Evolutionary conservation across 2,888 invertebrate genomes (phyloP), one percentile per base, ranked within the genome.

Genomic region (Eristalinus aeneus): DNA sequence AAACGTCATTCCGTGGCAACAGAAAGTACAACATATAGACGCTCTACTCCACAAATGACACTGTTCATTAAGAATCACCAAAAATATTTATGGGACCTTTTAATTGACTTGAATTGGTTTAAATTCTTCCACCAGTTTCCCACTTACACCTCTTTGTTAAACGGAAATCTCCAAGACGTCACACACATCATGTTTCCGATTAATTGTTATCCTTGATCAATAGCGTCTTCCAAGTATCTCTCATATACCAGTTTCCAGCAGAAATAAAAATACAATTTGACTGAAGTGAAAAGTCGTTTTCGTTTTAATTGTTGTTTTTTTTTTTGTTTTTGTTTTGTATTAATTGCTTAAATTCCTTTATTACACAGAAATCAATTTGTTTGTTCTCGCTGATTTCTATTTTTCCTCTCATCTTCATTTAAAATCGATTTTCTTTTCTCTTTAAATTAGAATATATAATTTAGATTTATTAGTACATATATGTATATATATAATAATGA

Each of bases 401-500:
- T 78, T 81, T 80, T 39, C n/a, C n/a, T n/a, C 80, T 86, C 77
- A 77, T 73, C 69, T 76, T 65, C 53, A 58, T 69, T 77, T 84
- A 71, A 84, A 84, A 84, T 67, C 74, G 75, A 39, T 76, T 36
- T 54, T 68, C 61, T 22, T 73, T 60, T 36, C 68, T 31, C 69
- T 69, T 82, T 82, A 86, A 86, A 86, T 86, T 86, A 86, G 85
- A 86, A 86, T 86, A 81, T 86, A 82, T 86, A 86, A 86, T 86
- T 86, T 86, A 86, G 77, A 82, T 86, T 82, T 81, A 74, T 86
- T 86, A 86, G 71, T 82, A 77, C 64, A 81, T 81, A 76, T 67
- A 72, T 67, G 58, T 58, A 69, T 67, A 61, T 81, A 83, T 78
- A 56, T 56, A 56, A 23, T 23, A 64, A 74, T 79, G 74, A 74